These are phyloP conservation scores for Sycon ciliatum DNA, from an alignment of 37 sponge, comb jelly and placozoan genomes.

Conservation along the genomic window DNA sequence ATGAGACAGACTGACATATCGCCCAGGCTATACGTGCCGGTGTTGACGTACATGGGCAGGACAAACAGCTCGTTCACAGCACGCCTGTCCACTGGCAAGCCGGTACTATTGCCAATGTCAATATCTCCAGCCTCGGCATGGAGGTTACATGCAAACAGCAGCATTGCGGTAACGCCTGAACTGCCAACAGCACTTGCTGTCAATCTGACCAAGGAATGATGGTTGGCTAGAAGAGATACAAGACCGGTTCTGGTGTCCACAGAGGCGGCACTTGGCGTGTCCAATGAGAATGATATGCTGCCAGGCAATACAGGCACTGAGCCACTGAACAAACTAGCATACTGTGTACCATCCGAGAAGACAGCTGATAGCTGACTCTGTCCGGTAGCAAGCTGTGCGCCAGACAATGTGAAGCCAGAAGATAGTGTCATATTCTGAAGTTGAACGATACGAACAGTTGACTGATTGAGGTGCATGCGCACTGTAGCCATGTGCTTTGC, in stretches of 20 bases:
- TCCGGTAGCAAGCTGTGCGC: too few relatives aligned
- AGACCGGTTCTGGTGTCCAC: neutral
- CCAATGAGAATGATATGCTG: neutral
- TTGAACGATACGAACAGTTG: neutral
- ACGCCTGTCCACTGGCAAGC: constrained; percentile 31
- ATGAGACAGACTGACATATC: too few relatives aligned
- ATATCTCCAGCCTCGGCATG: constrained; percentile 58
- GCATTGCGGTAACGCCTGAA: neutral
- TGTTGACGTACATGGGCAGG: constrained; percentile 50
- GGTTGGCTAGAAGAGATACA: neutral
- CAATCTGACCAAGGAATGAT: neutral
- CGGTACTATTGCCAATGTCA: constrained; percentile 48
- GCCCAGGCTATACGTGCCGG: too few relatives aligned
- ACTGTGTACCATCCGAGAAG: neutral
- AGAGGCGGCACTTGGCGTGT: neutral
- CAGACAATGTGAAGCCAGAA: too few relatives aligned
- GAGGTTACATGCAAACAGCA: constrained; percentile 36
- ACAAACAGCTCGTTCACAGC: constrained; percentile 16
- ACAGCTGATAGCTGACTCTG: neutral
- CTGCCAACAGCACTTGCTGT: neutral
- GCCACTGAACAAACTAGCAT: neutral
- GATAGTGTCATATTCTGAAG: neutral
- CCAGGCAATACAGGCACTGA: neutral
- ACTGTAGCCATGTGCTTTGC: neutral
- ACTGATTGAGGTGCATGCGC: neutral